A percentile compares a stretch with the other conserved stretches of the same genome.
Conservation (phyloP, 2,888 invertebrate genomes). For the Idaea straminata region DNA sequence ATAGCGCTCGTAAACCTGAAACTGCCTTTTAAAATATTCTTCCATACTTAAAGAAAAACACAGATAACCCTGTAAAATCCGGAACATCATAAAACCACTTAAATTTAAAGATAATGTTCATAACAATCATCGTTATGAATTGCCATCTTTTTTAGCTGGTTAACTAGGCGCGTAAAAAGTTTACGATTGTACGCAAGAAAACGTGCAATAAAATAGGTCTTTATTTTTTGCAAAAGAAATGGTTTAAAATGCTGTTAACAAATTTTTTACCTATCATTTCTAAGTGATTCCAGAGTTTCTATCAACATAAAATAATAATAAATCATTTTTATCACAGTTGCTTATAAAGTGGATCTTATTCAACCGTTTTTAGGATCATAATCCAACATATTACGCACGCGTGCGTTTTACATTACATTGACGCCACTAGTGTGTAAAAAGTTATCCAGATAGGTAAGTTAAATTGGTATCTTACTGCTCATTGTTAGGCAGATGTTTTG, state of each 20-base stretch:
- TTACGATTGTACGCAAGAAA: background rate
- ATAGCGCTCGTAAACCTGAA: background rate
- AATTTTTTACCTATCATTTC: too few species aligned
- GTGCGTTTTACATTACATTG: too few species aligned
- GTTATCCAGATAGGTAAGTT: too few species aligned
- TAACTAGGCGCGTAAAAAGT: background rate
- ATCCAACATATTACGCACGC: too few species aligned
- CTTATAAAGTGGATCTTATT: too few species aligned
- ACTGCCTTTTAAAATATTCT: background rate
- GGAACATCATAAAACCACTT: background rate
- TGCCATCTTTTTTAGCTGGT: background rate
- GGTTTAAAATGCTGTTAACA: background rate
- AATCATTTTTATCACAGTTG: too few species aligned
- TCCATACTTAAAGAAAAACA: background rate
- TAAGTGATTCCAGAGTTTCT: too few species aligned
- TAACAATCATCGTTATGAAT: background rate
- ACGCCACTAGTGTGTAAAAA: too few species aligned
- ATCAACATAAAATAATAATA: too few species aligned
- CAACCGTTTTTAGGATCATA: too few species aligned
- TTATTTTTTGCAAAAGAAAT: background rate
- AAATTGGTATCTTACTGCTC: too few species aligned
- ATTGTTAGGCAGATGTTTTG: too few species aligned
- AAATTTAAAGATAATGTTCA: background rate
- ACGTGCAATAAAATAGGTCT: background rate
- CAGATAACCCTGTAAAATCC: background rate